phyloP scores from a whole-genome alignment of 1,140 invertebrate genomes.

The Pseudomyrmex flavicornis region DNA sequence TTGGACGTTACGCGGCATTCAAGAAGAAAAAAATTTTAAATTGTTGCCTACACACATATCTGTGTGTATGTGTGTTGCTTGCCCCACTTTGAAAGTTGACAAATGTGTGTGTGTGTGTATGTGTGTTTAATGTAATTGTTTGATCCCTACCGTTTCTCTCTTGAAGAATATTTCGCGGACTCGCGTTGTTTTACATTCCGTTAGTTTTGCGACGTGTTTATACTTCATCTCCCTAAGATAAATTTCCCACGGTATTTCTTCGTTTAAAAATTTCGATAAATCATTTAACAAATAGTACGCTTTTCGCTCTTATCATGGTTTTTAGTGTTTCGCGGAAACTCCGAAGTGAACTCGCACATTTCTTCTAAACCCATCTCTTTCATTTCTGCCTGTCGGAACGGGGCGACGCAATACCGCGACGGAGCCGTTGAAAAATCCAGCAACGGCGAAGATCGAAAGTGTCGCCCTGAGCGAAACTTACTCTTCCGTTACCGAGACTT shows the following conservation, averaged over 20 bases:
- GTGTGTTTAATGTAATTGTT: background rate
- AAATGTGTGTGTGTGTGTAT: too few relatives aligned
- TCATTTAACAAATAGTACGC: background rate
- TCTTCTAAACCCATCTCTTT: slow-evolving; percentile 28
- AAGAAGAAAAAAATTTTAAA: background rate
- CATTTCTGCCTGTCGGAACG: slow-evolving; percentile 34
- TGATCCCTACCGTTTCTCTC: background rate
- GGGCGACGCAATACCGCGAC: slow-evolving; percentile 18
- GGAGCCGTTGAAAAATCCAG: slow-evolving; percentile 53
- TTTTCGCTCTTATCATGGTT: background rate
- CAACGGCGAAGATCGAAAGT: slow-evolving; percentile 54
- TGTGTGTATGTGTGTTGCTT: background rate
- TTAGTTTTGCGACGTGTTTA: slow-evolving; percentile 9
- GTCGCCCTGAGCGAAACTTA: slow-evolving; percentile 55
- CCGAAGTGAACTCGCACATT: background rate
- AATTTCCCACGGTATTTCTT: background rate
- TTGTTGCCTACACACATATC: background rate
- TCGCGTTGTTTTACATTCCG: background rate
- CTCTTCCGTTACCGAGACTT: slow-evolving; percentile 27
- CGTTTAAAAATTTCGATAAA: background rate
- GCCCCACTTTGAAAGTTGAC: slow-evolving; percentile 2
- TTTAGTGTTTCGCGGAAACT: background rate
- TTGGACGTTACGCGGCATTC: background rate
- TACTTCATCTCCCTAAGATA: background rate
- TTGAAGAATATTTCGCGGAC: background rate